These are phyloP conservation scores for Leucophenga montana DNA, from an alignment of 2,888 invertebrate species.

Conservation along the genomic window DNA sequence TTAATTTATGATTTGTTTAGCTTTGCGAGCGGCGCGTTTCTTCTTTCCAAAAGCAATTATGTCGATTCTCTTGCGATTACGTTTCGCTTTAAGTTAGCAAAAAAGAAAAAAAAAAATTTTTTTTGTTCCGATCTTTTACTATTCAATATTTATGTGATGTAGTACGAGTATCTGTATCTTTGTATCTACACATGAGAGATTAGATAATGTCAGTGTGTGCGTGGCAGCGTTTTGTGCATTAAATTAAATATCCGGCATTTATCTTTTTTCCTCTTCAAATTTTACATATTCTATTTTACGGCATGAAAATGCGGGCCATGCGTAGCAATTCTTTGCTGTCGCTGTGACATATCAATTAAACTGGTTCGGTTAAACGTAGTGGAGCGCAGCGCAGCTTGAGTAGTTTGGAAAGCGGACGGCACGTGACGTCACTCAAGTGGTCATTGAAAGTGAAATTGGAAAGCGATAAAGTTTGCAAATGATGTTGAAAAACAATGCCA, in stretches of 20 bases:
- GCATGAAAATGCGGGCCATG: conserved; percentile 56
- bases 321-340: conserved; percentile 39
- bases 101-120: background rate
- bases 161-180: background rate
- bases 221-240: conserved; percentile 38
- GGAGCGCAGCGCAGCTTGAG: too few species aligned
- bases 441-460: too few species aligned
- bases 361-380: too few species aligned
- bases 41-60: conserved; percentile 8
- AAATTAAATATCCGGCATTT: conserved; percentile 61
- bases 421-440: too few species aligned
- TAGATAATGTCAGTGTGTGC: too few species aligned
- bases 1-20: conserved; percentile 25
- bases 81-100: background rate
- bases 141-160: too few species aligned
- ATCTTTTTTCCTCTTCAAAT: conserved; percentile 25
- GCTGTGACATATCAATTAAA: background rate
- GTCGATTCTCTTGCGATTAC: background rate
- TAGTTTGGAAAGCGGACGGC: background rate
- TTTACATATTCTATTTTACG: conserved; percentile 45
- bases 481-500: too few species aligned
- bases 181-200: background rate
- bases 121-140: background rate
- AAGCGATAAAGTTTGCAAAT: too few species aligned
- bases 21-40: background rate